Base-by-base conservation (phyloP, 1,140 invertebrate species). In the Cotesia typhae region DNA sequence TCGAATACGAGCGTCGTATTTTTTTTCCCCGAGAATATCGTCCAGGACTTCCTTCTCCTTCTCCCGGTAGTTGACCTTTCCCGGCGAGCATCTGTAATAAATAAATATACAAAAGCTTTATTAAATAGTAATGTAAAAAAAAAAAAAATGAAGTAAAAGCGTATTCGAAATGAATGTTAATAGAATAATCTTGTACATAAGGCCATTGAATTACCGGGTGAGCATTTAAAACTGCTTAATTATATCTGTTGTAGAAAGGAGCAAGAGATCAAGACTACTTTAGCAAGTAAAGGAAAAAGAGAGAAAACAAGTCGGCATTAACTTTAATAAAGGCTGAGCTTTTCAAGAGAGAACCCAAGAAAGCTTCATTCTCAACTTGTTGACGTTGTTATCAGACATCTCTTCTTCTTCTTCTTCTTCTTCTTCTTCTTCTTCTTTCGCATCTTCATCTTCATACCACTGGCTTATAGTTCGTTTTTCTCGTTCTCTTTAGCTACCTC, bases 1-100 rank as follows among this genome's bases (percentile, higher is more conserved):
- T 83, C 95, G 88, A 83, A 98, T 98, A 78, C 95, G 89, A 74
- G 95, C 95, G 88, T 98, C 96, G 90, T 97, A 97, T 75, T 93
- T 91, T 75, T 94, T 93, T 72, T 93, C 92, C 75, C 95, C 95
- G 77, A 98, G 90, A 85, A 97, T 97, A 87, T 94, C 92, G 88
- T 98, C 96, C 85, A 98, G 88, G 79, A 97, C 94, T 87, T 95
- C 92, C 86, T 97, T 97, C 88, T 97, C 95, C 87, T 95, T 96
- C 89, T 96, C 94, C 77, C 95, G 90, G 87, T 94, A 96, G 89
- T 96, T 96, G 83, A 93, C 91, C 87, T 93, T 93, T 68, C 69
- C 36, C 74, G 67, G 77, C 78, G 74, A 74, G 76, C 85, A 87
- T 85, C 85, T 87, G 78, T 3, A 85, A 85, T 12, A 71, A 60